Conservation (phyloP, 2,888 invertebrate species). For the Nowickia ferox region DNA sequence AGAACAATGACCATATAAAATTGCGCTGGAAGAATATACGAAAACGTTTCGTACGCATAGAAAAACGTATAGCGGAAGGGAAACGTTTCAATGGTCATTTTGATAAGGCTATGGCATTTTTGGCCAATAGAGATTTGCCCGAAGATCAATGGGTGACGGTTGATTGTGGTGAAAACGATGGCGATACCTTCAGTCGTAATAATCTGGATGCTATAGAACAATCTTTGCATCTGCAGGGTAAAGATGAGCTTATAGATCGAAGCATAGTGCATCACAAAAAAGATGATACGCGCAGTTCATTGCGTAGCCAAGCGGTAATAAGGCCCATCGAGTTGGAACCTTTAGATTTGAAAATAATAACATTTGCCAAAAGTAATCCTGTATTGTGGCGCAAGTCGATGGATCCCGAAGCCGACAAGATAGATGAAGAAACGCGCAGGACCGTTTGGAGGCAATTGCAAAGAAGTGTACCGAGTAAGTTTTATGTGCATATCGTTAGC, state of each 20-base stretch:
- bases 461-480: constrained; percentile 77
- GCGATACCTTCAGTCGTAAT: constrained; percentile 77
- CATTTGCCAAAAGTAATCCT: constrained; percentile 80
- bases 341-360: constrained; percentile 78
- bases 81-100: constrained; percentile 81
- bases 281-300: neutral
- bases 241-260: constrained; percentile 40
- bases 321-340: constrained; percentile 78
- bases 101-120: constrained; percentile 80
- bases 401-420: constrained; percentile 77
- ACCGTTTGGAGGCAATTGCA: constrained; percentile 79
- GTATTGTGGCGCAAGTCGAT: constrained; percentile 79
- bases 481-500: too few relatives aligned
- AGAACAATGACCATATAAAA: constrained; percentile 78
- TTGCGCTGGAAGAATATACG: constrained; percentile 80
- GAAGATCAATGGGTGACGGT: constrained; percentile 76
- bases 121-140: constrained; percentile 78
- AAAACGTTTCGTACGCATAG: constrained; percentile 78
- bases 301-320: constrained; percentile 39
- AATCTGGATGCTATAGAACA: constrained; percentile 79
- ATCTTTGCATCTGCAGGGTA: constrained; percentile 69
- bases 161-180: constrained; percentile 79
- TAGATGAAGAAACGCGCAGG: constrained; percentile 79
- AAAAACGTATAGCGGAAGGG: constrained; percentile 76
- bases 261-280: constrained; percentile 46